phyloP scores from a whole-genome alignment of 1,140 invertebrate species.

The Frieseomelitta varia region DNA sequence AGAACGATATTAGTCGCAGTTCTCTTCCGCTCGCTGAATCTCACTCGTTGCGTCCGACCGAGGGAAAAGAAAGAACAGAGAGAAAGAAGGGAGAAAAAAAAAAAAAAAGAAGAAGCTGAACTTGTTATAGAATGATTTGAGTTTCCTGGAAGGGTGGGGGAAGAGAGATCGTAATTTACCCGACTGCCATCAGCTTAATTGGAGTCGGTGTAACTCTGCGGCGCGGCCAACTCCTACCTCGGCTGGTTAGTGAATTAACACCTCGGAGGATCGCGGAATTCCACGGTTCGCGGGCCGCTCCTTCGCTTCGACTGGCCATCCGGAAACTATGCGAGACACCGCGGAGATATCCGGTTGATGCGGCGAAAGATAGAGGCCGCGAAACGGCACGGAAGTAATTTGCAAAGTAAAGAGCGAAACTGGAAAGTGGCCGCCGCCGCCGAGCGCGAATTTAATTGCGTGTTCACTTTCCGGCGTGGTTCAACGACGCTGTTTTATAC shows the following conservation, averaged over 20 bases:
- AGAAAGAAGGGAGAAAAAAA: background rate
- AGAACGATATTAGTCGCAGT: background rate
- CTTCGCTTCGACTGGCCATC: background rate
- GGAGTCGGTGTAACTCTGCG: background rate
- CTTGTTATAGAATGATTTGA: background rate
- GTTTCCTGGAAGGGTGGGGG: background rate
- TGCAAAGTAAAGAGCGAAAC: conserved; percentile 54
- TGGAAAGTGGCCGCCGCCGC: conserved; percentile 33
- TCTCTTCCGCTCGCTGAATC: background rate
- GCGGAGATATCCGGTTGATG: conserved; percentile 38
- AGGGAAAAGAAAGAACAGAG: background rate
- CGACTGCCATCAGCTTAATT: conserved; percentile 15
- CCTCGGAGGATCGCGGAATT: background rate
- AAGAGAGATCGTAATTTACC: background rate
- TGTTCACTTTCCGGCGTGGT: conserved; percentile 10
- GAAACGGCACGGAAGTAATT: conserved; percentile 65
- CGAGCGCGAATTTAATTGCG: conserved; percentile 56
- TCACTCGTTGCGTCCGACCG: background rate
- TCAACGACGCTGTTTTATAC: too few relatives aligned
- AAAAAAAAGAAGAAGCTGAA: background rate
- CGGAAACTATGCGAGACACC: conserved; percentile 24
- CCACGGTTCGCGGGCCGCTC: background rate
- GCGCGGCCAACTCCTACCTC: too few relatives aligned
- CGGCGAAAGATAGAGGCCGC: conserved; percentile 53
- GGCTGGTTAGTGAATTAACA: conserved; percentile 15